A percentile compares a stretch with the other conserved stretches of the same genome.
These are phyloP conservation scores for Petrocephalus microphthalmus DNA, from an alignment of 2,113 vertebrate species.

Conservation along the genomic window DNA sequence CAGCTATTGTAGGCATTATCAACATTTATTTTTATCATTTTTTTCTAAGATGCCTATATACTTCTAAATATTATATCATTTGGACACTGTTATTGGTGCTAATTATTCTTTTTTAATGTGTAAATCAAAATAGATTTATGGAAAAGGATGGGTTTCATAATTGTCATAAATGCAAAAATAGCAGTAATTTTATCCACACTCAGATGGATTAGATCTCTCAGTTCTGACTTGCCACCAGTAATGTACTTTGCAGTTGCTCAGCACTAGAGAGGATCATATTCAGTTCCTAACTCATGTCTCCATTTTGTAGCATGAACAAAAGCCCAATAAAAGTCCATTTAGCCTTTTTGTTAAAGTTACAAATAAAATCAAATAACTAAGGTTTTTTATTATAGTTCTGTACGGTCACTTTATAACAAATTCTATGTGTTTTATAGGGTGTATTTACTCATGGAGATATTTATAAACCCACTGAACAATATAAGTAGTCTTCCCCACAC, in stretches of 20 bases:
- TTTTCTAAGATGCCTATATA: not conserved
- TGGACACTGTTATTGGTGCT: not conserved
- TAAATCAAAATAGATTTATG: not conserved
- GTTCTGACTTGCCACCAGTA: not conserved
- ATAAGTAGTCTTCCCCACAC: not conserved
- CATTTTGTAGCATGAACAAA: not conserved
- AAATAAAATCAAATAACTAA: not conserved
- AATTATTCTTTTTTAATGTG: not conserved
- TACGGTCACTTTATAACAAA: not conserved
- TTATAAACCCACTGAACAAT: no score
- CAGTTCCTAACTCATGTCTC: not conserved
- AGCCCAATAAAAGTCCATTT: not conserved
- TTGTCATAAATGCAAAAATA: not conserved
- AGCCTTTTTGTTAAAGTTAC: not conserved
- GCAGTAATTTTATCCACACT: not conserved
- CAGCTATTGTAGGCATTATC: not conserved
- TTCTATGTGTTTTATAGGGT: not conserved
- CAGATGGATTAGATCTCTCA: not conserved
- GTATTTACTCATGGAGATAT: no score
- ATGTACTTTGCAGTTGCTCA: not conserved
- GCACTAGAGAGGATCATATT: not conserved
- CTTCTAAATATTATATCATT: not conserved
- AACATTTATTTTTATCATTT: not conserved
- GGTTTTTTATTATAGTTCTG: not conserved
- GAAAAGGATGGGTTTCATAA: not conserved